A percentile compares a stretch with the other conserved stretches of the same genome.
Evolutionary conservation across 2,888 invertebrate species (phyloP).

Genomic region (Perdita meconis): DNA sequence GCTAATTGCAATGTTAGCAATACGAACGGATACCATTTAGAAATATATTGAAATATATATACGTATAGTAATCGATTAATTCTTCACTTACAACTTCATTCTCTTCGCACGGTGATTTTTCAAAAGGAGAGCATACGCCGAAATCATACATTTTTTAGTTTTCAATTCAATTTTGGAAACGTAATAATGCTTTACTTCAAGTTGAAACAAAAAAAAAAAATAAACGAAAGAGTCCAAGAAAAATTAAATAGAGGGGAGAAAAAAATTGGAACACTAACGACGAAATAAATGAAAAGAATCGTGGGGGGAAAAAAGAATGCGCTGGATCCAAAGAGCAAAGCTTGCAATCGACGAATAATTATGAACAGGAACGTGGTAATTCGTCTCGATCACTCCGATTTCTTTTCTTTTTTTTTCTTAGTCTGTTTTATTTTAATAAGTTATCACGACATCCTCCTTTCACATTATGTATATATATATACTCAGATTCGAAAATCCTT

Average conservation of each 20-base stretch:
- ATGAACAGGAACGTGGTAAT: slow-evolving; percentile 34
- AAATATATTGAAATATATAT: slow-evolving; percentile 75
- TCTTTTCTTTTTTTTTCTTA: slow-evolving; percentile 1
- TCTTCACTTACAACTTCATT: slow-evolving; percentile 77
- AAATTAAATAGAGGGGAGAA: neutral
- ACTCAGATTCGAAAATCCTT: slow-evolving; percentile 59
- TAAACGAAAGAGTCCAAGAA: neutral
- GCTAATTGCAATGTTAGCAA: slow-evolving; percentile 71
- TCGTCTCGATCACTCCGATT: slow-evolving; percentile 11
- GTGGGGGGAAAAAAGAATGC: slow-evolving; percentile 18
- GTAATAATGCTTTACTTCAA: no score
- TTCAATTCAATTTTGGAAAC: no score
- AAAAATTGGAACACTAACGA: slow-evolving; percentile 32
- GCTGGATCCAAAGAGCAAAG: slow-evolving; percentile 55
- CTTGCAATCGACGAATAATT: slow-evolving; percentile 3
- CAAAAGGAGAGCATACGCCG: slow-evolving; percentile 40
- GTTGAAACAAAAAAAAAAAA: slow-evolving; percentile 13
- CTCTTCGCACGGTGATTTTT: slow-evolving; percentile 61
- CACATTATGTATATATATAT: slow-evolving; percentile 44
- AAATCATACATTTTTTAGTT: no score
- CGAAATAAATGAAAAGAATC: slow-evolving; percentile 14
- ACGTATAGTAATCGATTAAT: slow-evolving; percentile 72
- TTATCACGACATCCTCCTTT: slow-evolving; percentile 60
- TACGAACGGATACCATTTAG: slow-evolving; percentile 76
- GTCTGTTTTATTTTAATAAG: slow-evolving; percentile 58